Evolutionary conservation across 2,888 invertebrate species (phyloP).

Genomic region (Acheta domesticus): DNA sequence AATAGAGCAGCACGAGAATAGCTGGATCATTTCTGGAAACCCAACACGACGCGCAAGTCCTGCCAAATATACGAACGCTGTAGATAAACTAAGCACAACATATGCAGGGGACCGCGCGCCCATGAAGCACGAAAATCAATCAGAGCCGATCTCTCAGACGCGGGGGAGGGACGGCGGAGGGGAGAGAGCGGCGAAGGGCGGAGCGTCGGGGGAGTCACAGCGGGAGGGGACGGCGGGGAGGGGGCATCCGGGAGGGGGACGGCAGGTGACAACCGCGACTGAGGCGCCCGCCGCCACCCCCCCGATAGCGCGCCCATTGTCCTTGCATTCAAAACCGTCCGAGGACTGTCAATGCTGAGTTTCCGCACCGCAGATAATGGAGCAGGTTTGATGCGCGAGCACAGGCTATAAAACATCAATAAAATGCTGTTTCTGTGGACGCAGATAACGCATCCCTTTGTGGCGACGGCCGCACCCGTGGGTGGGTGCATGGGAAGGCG

Average conservation of each 20-base stretch:
- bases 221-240: neutral
- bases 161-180: neutral
- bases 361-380: slow-evolving; percentile 18
- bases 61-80: too few relatives aligned
- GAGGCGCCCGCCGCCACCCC: neutral
- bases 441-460: slow-evolving; percentile 5
- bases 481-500: too few relatives aligned
- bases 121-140: too few relatives aligned
- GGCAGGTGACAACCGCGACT: neutral
- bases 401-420: slow-evolving; percentile 18
- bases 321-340: neutral
- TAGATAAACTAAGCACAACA: too few relatives aligned
- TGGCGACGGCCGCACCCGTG: neutral
- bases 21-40: too few relatives aligned
- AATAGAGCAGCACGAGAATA: too few relatives aligned
- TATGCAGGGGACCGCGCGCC: too few relatives aligned
- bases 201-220: neutral
- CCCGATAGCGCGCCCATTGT: neutral
- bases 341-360: slow-evolving; percentile 1
- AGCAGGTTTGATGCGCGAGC: slow-evolving; percentile 1
- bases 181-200: neutral
- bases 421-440: slow-evolving; percentile 1
- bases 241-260: neutral
- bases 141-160: too few relatives aligned
- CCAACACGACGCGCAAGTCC: too few relatives aligned